Conservation (phyloP, 2,797 vertebrate species). For the Oreochromis mossambicus region DNA sequence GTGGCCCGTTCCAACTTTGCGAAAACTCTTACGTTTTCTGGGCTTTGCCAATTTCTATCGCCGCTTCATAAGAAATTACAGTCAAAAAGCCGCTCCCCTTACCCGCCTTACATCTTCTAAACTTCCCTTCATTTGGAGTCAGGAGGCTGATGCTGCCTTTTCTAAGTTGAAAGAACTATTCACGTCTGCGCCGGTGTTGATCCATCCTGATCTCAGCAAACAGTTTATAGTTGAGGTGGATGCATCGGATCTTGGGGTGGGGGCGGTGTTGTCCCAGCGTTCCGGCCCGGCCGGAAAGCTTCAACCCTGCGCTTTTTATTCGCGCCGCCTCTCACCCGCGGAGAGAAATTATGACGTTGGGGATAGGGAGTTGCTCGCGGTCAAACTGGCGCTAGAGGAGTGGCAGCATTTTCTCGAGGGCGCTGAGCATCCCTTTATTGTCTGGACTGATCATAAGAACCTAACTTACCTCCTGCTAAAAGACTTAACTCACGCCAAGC, state of each 20-base stretch:
- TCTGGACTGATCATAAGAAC: not conserved
- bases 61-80: no score
- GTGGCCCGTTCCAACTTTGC: no score
- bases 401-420: rapidly evolving
- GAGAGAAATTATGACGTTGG: no score
- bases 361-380: no score
- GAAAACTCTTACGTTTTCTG: no score
- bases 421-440: not conserved
- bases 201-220: not conserved
- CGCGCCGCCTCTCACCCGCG: rapidly evolving
- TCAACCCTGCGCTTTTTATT: no score
- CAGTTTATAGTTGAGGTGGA: rapidly evolving
- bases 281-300: no score
- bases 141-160: not conserved
- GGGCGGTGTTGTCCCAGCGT: not conserved
- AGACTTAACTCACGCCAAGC: not conserved
- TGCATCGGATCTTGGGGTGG: not conserved
- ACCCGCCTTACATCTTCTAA: not conserved
- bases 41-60: no score
- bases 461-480: not conserved
- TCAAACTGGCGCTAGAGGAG: not conserved
- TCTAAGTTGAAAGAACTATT: not conserved
- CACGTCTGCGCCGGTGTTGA: rapidly evolving
- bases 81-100: no score
- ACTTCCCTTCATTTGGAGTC: not conserved